These are phyloP conservation scores for Stegophylla sp. DNA, from an alignment of 2,888 invertebrate species.

Conservation along the genomic window DNA sequence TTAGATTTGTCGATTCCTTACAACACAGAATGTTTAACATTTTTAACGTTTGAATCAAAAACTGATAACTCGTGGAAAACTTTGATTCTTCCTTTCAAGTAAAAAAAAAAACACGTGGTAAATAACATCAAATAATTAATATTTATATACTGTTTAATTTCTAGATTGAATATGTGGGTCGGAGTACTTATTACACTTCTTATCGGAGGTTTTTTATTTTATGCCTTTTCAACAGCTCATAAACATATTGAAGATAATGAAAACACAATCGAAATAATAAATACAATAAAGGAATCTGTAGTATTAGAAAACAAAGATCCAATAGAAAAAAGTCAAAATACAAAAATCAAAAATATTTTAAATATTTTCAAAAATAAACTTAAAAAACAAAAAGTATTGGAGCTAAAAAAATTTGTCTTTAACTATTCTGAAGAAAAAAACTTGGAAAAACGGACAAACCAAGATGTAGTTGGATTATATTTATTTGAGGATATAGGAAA, in stretches of 20 bases:
- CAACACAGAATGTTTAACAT: slow-evolving; percentile 83
- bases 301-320: slow-evolving; percentile 6
- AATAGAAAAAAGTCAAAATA: neutral
- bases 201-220: slow-evolving; percentile 73
- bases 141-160: slow-evolving; percentile 60
- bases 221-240: slow-evolving; percentile 72
- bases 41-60: slow-evolving; percentile 81
- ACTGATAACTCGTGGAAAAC: slow-evolving; percentile 86
- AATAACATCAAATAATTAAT: neutral
- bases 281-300: neutral
- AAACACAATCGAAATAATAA: slow-evolving; percentile 1
- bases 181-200: slow-evolving; percentile 74
- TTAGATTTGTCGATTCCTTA: slow-evolving; percentile 81
- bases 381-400: slow-evolving; percentile 1
- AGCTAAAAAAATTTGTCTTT: slow-evolving; percentile 25
- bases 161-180: slow-evolving; percentile 77
- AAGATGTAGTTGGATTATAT: slow-evolving; percentile 68
- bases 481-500: slow-evolving; percentile 77
- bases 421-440: slow-evolving; percentile 34
- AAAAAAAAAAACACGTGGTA: slow-evolving; percentile 62
- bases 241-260: slow-evolving; percentile 60
- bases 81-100: slow-evolving; percentile 81
- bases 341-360: neutral
- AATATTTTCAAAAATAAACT: slow-evolving; percentile 16
- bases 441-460: neutral